Percentiles rank a stretch among this genome's conserved stretches.
phyloP scores from a whole-genome alignment of 35 echinoderm and acorn worm species.

The Apostichopus japonicus region DNA sequence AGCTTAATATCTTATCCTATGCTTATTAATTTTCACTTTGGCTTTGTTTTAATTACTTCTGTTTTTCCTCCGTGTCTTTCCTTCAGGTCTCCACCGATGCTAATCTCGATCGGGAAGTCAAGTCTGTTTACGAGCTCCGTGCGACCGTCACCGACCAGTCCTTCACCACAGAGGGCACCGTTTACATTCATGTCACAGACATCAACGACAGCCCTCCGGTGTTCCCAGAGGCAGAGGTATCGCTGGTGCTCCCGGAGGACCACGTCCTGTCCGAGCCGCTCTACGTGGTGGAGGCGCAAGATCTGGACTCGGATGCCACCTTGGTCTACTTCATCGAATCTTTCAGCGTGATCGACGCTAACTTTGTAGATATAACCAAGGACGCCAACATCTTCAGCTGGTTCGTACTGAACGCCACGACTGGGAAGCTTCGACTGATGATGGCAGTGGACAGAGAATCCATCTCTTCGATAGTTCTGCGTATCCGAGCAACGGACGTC shows the following conservation, averaged over 20 bases:
- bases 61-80: not conserved
- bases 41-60: not conserved
- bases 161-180: conserved; percentile 50
- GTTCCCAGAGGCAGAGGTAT: conserved; percentile 45
- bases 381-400: conserved; percentile 52
- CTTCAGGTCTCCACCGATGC: conserved; percentile 55
- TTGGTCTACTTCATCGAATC: conserved; percentile 54
- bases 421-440: conserved; percentile 54
- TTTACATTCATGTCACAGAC: conserved; percentile 74
- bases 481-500: conserved; percentile 22
- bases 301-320: conserved; percentile 58
- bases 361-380: conserved; percentile 36
- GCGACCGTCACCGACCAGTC: conserved; percentile 70
- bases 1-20: too few relatives aligned
- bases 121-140: conserved; percentile 60
- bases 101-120: conserved; percentile 65
- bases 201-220: conserved; percentile 78
- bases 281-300: conserved; percentile 53
- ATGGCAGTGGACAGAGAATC: conserved; percentile 70
- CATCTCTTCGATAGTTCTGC: not conserved
- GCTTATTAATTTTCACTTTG: too few relatives aligned
- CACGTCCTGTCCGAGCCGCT: conserved; percentile 35
- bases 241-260: conserved; percentile 60
- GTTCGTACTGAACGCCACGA: conserved; percentile 57
- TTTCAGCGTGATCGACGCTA: conserved; percentile 44